Base-by-base conservation (phyloP, 2,113 vertebrate genomes). In the Macroglossus sobrinus region DNA sequence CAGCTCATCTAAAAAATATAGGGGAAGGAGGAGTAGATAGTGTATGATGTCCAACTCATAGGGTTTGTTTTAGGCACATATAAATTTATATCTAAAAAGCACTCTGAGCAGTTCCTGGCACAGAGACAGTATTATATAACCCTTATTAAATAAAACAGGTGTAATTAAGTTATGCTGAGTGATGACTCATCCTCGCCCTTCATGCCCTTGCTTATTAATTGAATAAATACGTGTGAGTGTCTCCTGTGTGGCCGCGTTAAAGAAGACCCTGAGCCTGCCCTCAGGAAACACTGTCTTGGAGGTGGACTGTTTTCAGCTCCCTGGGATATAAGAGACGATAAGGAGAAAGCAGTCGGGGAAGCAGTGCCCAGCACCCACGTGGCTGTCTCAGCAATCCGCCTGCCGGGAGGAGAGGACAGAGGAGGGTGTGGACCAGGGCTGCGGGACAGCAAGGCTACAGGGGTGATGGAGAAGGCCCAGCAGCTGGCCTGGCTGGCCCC, bases 161-260 rank as follows among this genome's bases (percentile, higher is more conserved):
- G 15, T 69, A 79, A 86, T 80, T 84, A 75, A 66, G 55, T 59
- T 55, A 80, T 76, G 78, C 84, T 81, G 59, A 66, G 61, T 33
- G 38, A 90, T 80, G 80, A 92, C 14, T 94, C 66, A 74, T 75
- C 53, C 33, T 57, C 40, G 68, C 68, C 79, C 28, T 61, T 89
- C 64, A 88, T 76, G 75, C 88, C 45, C 57, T 90, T 66, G 15
- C 63, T 89, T 96, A 79, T 96, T 84, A 74, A 92, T 40, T 40
- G 82, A 93, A 59, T 47, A 82, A 55, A 63, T 71, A 63, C 45
- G 55, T 35, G 7, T 19, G 30, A 38, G 11, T 13, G 33, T 24
- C 40, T 24, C 1, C 5, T 9, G n/a, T 28, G 43, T 45, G 28
- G 45, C 47, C 40, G n/a, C 8, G 50, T 21, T 71, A 1, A 50